Evolutionary conservation across 1,140 invertebrate genomes (phyloP).

Genomic region (Nomia melanderi): DNA sequence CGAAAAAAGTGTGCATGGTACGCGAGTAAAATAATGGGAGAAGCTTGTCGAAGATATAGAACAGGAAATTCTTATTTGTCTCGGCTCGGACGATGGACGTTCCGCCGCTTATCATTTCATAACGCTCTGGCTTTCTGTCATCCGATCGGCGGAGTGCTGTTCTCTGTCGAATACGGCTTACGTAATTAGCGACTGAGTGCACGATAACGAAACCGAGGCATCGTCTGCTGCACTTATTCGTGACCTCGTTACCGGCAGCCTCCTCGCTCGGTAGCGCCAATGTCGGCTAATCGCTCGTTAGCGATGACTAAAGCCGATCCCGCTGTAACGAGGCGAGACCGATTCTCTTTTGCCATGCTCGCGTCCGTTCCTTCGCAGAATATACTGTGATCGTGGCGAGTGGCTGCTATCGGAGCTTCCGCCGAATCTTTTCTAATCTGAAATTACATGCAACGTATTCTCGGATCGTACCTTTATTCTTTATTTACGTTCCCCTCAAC

Average conservation of each 20-base stretch:
- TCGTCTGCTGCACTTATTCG: slow-evolving; percentile 21
- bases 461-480: not conserved
- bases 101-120: not conserved
- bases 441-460: not conserved
- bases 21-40: slow-evolving; percentile 9
- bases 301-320: slow-evolving; percentile 44
- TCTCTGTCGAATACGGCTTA: slow-evolving; percentile 18
- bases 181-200: slow-evolving; percentile 28
- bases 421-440: no score
- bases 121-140: not conserved
- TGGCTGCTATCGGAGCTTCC: not conserved
- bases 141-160: slow-evolving; percentile 7
- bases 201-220: slow-evolving; percentile 37
- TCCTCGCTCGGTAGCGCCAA: slow-evolving; percentile 18
- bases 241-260: slow-evolving; percentile 38
- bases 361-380: not conserved
- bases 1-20: not conserved
- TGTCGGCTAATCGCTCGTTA: slow-evolving; percentile 54
- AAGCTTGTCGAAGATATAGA: slow-evolving; percentile 18
- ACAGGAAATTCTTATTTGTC: not conserved
- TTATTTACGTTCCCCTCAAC: no score
- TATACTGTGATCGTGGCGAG: not conserved
- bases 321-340: slow-evolving; percentile 41
- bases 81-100: not conserved
- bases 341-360: slow-evolving; percentile 25